A percentile compares a stretch with the other conserved stretches of the same genome.
Evolutionary conservation across 2,797 vertebrate species (phyloP).

Genomic region (Halcyon leucocephala): DNA sequence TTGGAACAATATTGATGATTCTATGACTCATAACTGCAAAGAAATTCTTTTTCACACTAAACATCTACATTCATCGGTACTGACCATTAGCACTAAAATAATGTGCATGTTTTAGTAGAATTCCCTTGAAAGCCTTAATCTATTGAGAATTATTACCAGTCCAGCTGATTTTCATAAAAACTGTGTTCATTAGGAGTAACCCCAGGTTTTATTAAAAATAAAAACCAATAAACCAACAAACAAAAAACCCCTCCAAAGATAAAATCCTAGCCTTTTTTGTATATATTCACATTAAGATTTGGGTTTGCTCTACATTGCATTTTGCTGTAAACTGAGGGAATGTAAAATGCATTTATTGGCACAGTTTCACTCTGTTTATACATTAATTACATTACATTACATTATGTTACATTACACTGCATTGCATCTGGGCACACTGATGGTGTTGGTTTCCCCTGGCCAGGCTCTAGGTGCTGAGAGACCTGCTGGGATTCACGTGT

Average conservation of each 20-base stretch:
- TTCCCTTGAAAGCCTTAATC: not conserved
- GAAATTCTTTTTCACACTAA: not conserved
- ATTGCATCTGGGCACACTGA: not conserved
- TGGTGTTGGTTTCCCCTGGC: not conserved
- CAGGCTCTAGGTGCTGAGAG: conserved; percentile 86
- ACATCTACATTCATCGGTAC: not conserved
- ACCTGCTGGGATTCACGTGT: conserved; percentile 85
- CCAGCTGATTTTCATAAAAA: not conserved
- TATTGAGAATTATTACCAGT: not conserved
- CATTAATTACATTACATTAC: not conserved
- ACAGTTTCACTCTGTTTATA: not conserved
- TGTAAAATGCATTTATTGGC: not conserved
- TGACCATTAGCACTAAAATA: not conserved
- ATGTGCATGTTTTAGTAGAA: not conserved
- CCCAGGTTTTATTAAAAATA: not conserved
- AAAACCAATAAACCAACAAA: not conserved
- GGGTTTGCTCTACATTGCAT: not conserved
- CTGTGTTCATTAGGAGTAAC: not conserved
- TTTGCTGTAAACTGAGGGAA: not conserved
- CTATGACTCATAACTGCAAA: not conserved
- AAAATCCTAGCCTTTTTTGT: not conserved
- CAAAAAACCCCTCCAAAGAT: not conserved
- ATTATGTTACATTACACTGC: not conserved
- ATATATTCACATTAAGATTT: not conserved
- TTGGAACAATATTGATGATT: not conserved